A percentile compares a stretch with the other conserved stretches of the same genome.
phyloP scores from a whole-genome alignment of 2,888 invertebrate genomes.

The Caradrina kadenii region DNA sequence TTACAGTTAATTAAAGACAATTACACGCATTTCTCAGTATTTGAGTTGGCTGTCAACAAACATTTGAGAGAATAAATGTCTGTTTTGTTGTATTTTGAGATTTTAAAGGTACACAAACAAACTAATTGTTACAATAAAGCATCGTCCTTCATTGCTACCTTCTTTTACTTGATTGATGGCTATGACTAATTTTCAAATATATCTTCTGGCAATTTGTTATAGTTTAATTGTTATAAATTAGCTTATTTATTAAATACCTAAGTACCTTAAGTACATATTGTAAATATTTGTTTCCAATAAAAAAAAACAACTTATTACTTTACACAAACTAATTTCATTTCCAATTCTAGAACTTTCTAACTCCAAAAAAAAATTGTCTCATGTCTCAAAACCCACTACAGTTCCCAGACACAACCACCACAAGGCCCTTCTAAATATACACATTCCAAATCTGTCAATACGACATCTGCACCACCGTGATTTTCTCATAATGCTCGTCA shows the following conservation, averaged over 20 bases:
- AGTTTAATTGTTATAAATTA: no score
- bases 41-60: conserved; percentile 47
- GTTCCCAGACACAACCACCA: conserved; percentile 1
- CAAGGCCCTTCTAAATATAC: conserved; percentile 27
- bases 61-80: conserved; percentile 20
- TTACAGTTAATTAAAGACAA: conserved; percentile 70
- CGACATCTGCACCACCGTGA: conserved; percentile 48
- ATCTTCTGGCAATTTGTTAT: no score
- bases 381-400: neutral
- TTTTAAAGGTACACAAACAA: neutral
- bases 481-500: conserved; percentile 67
- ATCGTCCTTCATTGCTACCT: neutral
- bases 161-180: neutral
- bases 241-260: no score
- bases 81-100: conserved; percentile 4
- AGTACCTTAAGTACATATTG: no score
- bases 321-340: no score
- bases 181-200: no score
- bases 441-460: conserved; percentile 45
- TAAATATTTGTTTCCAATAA: no score
- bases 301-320: no score
- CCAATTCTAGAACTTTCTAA: neutral
- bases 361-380: neutral
- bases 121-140: neutral
- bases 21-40: conserved; percentile 61